phyloP scores from a whole-genome alignment of 2,888 invertebrate species.

The Drosophila bunnanda region DNA sequence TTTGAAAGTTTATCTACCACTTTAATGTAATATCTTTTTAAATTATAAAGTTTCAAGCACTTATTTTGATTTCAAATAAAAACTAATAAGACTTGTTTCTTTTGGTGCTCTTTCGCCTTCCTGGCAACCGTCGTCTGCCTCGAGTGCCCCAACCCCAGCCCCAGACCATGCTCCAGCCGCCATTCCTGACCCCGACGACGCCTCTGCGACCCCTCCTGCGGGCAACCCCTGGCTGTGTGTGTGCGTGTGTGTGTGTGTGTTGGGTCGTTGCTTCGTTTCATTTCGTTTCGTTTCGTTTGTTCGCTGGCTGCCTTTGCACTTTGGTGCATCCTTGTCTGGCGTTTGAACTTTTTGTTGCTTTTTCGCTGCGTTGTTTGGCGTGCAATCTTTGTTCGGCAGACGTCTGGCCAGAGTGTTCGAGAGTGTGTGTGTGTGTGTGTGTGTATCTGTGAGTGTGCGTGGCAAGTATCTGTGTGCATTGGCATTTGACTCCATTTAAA shows the following conservation, averaged over 20 bases:
- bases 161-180: neutral
- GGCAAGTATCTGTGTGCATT: constrained; percentile 57
- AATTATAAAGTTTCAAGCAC: neutral
- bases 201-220: constrained; percentile 40
- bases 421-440: constrained; percentile 24
- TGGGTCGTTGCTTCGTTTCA: constrained; percentile 47
- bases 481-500: constrained; percentile 81
- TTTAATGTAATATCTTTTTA: neutral
- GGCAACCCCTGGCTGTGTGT: constrained; percentile 30
- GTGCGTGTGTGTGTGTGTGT: constrained; percentile 38
- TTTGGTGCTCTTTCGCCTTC: constrained; percentile 22
- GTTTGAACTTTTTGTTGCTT: constrained; percentile 76
- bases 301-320: constrained; percentile 77
- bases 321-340: constrained; percentile 80
- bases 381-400: constrained; percentile 81
- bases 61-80: neutral
- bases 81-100: neutral
- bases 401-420: constrained; percentile 58
- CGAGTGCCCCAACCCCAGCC: constrained; percentile 33
- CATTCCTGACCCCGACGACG: constrained; percentile 24
- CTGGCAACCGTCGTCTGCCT: constrained; percentile 61
- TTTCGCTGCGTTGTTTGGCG: constrained; percentile 54
- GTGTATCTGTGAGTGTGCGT: constrained; percentile 24
- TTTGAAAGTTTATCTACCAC: neutral
- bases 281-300: constrained; percentile 25